Evolutionary conservation across 1,140 invertebrate species (phyloP).

Genomic region (Alviniconcha marisindica): DNA sequence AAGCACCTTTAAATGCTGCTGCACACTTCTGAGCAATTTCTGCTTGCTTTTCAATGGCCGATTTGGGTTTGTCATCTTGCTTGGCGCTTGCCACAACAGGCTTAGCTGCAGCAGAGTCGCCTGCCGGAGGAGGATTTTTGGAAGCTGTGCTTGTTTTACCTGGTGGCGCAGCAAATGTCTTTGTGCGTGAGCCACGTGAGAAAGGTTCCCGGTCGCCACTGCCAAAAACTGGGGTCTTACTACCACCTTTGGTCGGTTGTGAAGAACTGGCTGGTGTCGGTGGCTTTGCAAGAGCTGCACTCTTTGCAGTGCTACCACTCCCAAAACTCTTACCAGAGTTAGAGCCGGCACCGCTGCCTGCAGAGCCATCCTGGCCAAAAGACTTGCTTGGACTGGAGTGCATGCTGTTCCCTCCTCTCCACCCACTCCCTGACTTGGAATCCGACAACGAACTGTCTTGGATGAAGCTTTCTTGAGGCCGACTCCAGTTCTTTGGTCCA

Average conservation of each 20-base stretch:
- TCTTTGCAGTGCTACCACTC: background rate
- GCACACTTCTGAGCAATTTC: slow-evolving; percentile 10
- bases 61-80: background rate
- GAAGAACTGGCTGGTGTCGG: background rate
- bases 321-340: background rate
- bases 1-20: background rate
- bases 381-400: background rate
- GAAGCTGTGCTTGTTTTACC: background rate
- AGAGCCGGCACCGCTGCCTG: background rate
- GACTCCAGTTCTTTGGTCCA: slow-evolving; percentile 9
- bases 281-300: background rate
- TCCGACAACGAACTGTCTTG: background rate
- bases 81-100: background rate
- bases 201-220: slow-evolving; percentile 23
- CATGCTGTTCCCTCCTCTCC: background rate
- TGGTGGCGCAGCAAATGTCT: background rate
- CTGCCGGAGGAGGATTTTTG: background rate
- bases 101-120: background rate
- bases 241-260: background rate
- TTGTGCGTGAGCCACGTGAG: background rate
- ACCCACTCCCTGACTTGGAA: background rate
- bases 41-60: slow-evolving; percentile 13
- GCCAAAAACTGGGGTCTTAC: slow-evolving; percentile 15
- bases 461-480: background rate
- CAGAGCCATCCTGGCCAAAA: background rate